Evolutionary conservation across 1,140 invertebrate species (phyloP).

Genomic region (Meloidogyne exigua): DNA sequence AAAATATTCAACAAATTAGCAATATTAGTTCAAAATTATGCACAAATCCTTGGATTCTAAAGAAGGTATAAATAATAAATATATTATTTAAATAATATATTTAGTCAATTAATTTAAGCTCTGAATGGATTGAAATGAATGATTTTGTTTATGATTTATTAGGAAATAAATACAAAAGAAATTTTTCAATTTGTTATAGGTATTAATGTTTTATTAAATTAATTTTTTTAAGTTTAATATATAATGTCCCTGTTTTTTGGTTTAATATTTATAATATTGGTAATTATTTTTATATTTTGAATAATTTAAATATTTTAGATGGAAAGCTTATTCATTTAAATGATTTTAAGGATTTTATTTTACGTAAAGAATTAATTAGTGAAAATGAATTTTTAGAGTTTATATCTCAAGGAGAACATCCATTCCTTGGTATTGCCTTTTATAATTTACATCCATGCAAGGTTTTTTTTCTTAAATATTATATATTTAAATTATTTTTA

Average conservation of each 20-base stretch:
- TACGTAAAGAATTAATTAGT: background rate
- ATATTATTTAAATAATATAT: background rate
- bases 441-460: conserved; percentile 53
- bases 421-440: conserved; percentile 48
- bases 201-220: conserved; percentile 14
- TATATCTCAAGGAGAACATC: conserved; percentile 53
- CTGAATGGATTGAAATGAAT: background rate
- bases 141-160: background rate
- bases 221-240: conserved; percentile 29
- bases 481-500: conserved; percentile 1
- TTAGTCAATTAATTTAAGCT: background rate
- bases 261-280: conserved; percentile 47
- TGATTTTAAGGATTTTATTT: conserved; percentile 27
- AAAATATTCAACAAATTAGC: conserved; percentile 26
- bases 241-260: conserved; percentile 44
- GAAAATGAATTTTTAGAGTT: conserved; percentile 25
- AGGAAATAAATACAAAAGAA: background rate
- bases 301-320: conserved; percentile 28
- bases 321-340: conserved; percentile 36
- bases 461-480: conserved; percentile 13
- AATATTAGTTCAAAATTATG: background rate
- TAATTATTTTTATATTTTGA: conserved; percentile 20
- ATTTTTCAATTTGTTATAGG: background rate
- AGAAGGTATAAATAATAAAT: conserved; percentile 22
- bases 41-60: conserved; percentile 17